Evolutionary conservation across 2,113 vertebrate genomes (phyloP).

Genomic region (Nothocercus julius): DNA sequence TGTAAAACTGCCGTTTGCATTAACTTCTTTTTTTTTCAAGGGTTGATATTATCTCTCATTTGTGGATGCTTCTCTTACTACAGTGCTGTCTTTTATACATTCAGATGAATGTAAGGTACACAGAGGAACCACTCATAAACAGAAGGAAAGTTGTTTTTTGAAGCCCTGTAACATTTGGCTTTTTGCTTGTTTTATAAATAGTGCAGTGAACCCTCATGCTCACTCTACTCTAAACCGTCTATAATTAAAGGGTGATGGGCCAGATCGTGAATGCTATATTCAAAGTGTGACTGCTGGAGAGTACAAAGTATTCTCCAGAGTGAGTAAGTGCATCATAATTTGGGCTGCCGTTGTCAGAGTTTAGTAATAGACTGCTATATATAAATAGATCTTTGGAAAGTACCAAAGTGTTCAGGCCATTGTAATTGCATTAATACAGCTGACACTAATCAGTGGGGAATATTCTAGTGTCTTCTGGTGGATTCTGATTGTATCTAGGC

Average conservation of each 20-base stretch:
- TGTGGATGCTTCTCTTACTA: neutral
- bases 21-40: neutral
- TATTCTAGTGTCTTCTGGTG: neutral
- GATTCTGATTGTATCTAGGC: neutral
- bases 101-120: neutral
- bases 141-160: neutral
- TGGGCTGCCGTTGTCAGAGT: slow-evolving; percentile 51
- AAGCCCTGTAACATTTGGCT: neutral
- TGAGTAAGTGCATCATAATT: slow-evolving; percentile 64
- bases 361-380: slow-evolving; percentile 57
- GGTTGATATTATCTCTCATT: neutral
- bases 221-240: slow-evolving; percentile 52
- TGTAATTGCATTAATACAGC: slow-evolving; percentile 52
- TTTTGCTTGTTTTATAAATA: slow-evolving; percentile 56
- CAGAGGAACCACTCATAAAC: neutral
- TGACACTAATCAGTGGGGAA: slow-evolving; percentile 25
- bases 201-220: slow-evolving; percentile 42
- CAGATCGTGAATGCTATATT: slow-evolving; percentile 52
- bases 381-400: slow-evolving; percentile 69
- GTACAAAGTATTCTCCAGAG: slow-evolving; percentile 55
- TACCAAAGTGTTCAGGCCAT: slow-evolving; percentile 47
- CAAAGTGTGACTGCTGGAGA: slow-evolving; percentile 23
- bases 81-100: neutral
- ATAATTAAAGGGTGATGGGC: slow-evolving; percentile 67
- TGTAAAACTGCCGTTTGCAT: neutral